Conservation (phyloP, 2,797 vertebrate species). For the Sorex maritimensis region DNA sequence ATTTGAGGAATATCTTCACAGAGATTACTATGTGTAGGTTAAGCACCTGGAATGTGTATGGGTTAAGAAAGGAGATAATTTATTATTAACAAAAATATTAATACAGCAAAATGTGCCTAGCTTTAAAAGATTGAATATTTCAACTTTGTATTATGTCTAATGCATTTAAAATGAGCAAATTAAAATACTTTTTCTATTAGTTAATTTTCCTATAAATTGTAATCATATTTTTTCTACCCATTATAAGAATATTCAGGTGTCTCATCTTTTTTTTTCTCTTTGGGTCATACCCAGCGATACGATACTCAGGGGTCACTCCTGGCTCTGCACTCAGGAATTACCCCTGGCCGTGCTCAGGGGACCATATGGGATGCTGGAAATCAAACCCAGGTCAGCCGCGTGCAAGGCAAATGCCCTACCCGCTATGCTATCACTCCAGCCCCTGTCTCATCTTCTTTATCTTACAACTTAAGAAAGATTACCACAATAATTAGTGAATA, state of each 20-base stretch:
- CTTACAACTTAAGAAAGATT: not conserved
- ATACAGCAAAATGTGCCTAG: not conserved
- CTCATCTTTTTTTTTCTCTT: not conserved
- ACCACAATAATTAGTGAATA: not conserved
- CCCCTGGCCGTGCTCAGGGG: too few relatives aligned
- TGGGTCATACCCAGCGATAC: too few relatives aligned
- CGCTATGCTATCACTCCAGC: too few relatives aligned
- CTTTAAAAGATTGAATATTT: not conserved
- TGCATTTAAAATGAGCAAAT: not conserved
- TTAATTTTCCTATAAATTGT: not conserved
- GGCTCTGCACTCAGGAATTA: too few relatives aligned
- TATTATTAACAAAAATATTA: not conserved
- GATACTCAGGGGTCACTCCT: too few relatives aligned
- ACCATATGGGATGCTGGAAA: too few relatives aligned
- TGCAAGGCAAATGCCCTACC: too few relatives aligned
- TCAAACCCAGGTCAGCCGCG: too few relatives aligned
- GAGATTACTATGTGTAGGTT: not conserved
- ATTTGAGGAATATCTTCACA: not conserved
- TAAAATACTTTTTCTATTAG: not conserved
- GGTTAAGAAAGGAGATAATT: not conserved
- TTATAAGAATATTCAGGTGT: slow-evolving; percentile 18
- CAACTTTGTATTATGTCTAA: too few relatives aligned
- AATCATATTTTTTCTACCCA: not conserved
- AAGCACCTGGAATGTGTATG: not conserved
- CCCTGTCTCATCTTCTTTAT: slow-evolving; percentile 11